Evolutionary conservation across 2,113 vertebrate genomes (phyloP).

Genomic region (Sula dactylatra): DNA sequence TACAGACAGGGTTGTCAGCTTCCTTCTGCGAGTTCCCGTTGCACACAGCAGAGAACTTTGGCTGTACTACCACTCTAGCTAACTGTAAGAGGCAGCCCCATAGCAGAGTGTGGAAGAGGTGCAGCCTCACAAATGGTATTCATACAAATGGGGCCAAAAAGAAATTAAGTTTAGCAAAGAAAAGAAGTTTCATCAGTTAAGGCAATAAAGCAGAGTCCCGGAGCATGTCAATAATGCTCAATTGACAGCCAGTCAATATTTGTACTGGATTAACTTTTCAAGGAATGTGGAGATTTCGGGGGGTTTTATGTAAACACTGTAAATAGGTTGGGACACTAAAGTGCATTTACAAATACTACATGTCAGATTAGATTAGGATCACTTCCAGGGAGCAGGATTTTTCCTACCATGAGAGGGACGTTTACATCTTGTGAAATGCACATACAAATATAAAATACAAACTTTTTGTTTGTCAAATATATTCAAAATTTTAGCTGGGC

Average conservation of each 20-base stretch:
- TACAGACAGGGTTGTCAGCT: neutral
- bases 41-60: no score
- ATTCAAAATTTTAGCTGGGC: slow-evolving; percentile 65
- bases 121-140: neutral
- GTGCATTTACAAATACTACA: slow-evolving; percentile 68
- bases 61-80: neutral
- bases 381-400: slow-evolving; percentile 66
- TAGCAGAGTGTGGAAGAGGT: neutral
- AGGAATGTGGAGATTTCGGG: slow-evolving; percentile 57
- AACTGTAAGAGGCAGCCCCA: neutral
- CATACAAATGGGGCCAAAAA: neutral
- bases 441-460: slow-evolving; percentile 55
- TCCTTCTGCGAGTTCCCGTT: neutral
- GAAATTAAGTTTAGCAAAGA: slow-evolving; percentile 39
- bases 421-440: slow-evolving; percentile 74
- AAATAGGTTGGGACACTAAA: slow-evolving; percentile 73
- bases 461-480: slow-evolving; percentile 16
- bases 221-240: slow-evolving; percentile 57
- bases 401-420: slow-evolving; percentile 52
- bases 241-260: slow-evolving; percentile 65
- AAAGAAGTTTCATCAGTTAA: slow-evolving; percentile 47
- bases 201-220: slow-evolving; percentile 12
- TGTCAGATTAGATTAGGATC: slow-evolving; percentile 76
- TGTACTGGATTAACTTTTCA: slow-evolving; percentile 62
- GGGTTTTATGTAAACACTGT: slow-evolving; percentile 72